These are phyloP conservation scores for Lycaena phlaeas DNA, from an alignment of 2,888 invertebrate genomes.

Conservation along the genomic window DNA sequence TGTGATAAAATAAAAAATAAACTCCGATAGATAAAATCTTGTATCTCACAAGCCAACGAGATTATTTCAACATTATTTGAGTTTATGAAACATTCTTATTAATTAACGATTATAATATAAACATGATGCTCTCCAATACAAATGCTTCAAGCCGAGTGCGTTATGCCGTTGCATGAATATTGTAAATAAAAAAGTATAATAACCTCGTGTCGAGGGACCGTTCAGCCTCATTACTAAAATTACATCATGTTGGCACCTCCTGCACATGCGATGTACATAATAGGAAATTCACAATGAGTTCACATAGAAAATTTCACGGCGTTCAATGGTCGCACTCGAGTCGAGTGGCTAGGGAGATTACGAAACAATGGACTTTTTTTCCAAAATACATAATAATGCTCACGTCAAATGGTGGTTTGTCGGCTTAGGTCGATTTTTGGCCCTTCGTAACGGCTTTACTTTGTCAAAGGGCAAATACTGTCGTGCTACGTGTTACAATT, in stretches of 20 bases:
- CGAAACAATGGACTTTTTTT: slow-evolving; percentile 63
- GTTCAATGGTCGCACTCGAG: slow-evolving; percentile 47
- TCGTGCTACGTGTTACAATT: no score
- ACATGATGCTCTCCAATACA: background rate
- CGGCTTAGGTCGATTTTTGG: slow-evolving; percentile 34
- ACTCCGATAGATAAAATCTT: no score
- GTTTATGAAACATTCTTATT: no score
- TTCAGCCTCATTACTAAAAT: slow-evolving; percentile 44
- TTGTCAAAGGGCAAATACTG: no score
- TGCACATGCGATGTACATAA: slow-evolving; percentile 33
- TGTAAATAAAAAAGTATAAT: slow-evolving; percentile 19
- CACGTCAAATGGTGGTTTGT: slow-evolving; percentile 62
- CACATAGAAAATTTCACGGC: slow-evolving; percentile 39
- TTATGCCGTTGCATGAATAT: slow-evolving; percentile 10
- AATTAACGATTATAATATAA: background rate
- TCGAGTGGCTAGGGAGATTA: slow-evolving; percentile 59
- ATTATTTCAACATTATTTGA: no score
- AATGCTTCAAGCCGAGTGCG: background rate
- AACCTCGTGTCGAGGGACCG: slow-evolving; percentile 23
- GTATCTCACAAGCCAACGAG: no score
- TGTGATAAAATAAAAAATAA: no score
- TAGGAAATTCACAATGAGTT: slow-evolving; percentile 31
- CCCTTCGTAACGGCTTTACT: background rate
- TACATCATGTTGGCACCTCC: slow-evolving; percentile 46
- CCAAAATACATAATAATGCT: slow-evolving; percentile 71